phyloP scores from a whole-genome alignment of 2,797 vertebrate genomes.

The Coccyzus lansbergi region DNA sequence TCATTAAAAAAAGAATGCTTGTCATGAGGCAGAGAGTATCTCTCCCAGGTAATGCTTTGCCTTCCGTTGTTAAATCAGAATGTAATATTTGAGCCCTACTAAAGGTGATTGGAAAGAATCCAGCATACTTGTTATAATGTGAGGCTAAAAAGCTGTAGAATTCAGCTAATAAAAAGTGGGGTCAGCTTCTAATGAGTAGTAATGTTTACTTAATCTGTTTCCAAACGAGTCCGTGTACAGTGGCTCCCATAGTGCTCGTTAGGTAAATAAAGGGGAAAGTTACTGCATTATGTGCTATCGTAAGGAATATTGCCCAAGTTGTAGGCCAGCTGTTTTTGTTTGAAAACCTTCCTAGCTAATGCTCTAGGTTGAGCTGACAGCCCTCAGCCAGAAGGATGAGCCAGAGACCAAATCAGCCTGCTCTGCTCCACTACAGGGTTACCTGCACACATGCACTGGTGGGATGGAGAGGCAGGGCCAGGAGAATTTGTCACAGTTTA shows the following conservation, averaged over 20 bases:
- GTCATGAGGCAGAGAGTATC: neutral
- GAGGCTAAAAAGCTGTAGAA: neutral
- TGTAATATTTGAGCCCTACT: neutral
- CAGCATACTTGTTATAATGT: neutral
- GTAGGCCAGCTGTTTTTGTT: neutral
- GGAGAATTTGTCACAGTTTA: neutral
- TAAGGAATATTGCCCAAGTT: neutral
- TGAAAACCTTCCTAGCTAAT: neutral
- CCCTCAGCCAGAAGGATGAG: fast-evolving
- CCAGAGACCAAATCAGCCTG: neutral
- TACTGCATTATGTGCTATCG: fast-evolving
- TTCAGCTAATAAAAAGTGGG: neutral
- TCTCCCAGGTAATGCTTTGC: neutral
- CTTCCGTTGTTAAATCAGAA: neutral
- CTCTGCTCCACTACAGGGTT: fast-evolving
- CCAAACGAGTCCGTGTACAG: neutral
- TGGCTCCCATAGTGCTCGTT: neutral
- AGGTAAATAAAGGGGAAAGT: neutral
- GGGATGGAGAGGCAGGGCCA: neutral
- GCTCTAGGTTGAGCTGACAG: neutral
- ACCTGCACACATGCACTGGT: too few species aligned
- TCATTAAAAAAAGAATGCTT: neutral
- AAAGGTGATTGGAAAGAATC: neutral
- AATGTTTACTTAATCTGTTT: neutral
- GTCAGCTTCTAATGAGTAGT: neutral